Evolutionary conservation across 1,140 invertebrate species (phyloP).

Genomic region (honey bee (Apis mellifera)): DNA sequence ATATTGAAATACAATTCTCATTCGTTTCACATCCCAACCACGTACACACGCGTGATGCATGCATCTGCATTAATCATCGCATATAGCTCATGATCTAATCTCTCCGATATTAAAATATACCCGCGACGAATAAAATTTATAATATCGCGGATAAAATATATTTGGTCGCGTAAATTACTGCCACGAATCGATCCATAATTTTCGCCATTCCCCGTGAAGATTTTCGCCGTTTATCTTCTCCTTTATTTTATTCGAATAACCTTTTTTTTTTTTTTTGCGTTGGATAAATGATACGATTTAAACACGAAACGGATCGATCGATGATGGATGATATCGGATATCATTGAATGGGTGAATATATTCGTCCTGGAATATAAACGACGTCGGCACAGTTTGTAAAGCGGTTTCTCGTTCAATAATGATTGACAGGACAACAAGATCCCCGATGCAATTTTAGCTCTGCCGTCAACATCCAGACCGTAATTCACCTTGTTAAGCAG

Average conservation of each 20-base stretch:
- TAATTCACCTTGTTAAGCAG: conserved; percentile 62
- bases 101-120: too few relatives aligned
- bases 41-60: too few relatives aligned
- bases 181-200: not conserved
- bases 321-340: not conserved
- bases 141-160: too few relatives aligned
- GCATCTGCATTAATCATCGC: too few relatives aligned
- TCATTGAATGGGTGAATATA: conserved; percentile 25
- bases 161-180: too few relatives aligned
- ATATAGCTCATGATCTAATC: too few relatives aligned
- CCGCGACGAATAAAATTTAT: too few relatives aligned
- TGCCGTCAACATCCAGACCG: conserved; percentile 39
- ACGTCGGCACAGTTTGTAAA: conserved; percentile 20
- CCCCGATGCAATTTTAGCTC: conserved; percentile 46
- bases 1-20: too few relatives aligned
- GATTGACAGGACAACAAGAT: conserved; percentile 42
- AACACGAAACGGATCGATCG: not conserved
- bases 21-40: too few relatives aligned
- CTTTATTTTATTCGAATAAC: not conserved
- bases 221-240: too few relatives aligned
- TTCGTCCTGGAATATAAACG: not conserved
- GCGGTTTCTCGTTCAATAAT: conserved; percentile 47
- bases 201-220: not conserved
- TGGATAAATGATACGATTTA: not conserved
- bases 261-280: too few relatives aligned